These are phyloP conservation scores for Isurus oxyrinchus DNA, from an alignment of 2,113 vertebrate species.

Conservation along the genomic window DNA sequence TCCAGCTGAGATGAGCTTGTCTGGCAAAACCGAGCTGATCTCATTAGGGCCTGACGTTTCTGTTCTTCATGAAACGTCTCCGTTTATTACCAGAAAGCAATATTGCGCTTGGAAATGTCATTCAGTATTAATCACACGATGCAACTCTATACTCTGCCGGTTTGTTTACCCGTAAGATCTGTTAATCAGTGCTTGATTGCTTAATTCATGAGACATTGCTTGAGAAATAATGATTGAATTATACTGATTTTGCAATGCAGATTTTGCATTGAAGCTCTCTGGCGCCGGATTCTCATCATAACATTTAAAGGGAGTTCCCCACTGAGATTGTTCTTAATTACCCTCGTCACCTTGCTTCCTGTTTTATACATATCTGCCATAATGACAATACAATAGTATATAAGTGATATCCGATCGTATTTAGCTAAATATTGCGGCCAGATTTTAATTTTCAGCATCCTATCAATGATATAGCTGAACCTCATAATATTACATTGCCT, in stretches of 20 bases:
- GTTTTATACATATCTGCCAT: neutral
- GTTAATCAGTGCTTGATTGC: slow-evolving; percentile 35
- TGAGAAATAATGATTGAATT: slow-evolving; percentile 35
- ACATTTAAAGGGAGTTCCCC: slow-evolving; percentile 22
- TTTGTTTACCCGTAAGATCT: slow-evolving; percentile 26
- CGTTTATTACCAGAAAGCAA: neutral
- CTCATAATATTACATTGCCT: neutral
- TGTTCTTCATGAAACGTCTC: neutral
- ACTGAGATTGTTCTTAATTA: neutral
- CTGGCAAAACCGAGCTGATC: slow-evolving; percentile 2
- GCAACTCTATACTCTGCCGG: slow-evolving; percentile 1
- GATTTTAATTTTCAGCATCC: neutral
- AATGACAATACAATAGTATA: neutral
- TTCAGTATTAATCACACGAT: slow-evolving; percentile 1
- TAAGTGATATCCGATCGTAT: neutral
- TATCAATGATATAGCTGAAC: neutral
- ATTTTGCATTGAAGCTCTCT: slow-evolving; percentile 17
- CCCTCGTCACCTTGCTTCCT: slow-evolving; percentile 16
- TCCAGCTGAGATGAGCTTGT: slow-evolving; percentile 11
- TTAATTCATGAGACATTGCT: slow-evolving; percentile 33
- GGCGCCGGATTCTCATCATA: neutral
- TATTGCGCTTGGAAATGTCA: slow-evolving; percentile 16
- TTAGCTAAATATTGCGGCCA: neutral
- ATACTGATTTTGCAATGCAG: slow-evolving; percentile 23
- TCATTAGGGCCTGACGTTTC: neutral